Base-by-base conservation (phyloP, 1,140 invertebrate genomes). In the Teleogryllus occipitalis region DNA sequence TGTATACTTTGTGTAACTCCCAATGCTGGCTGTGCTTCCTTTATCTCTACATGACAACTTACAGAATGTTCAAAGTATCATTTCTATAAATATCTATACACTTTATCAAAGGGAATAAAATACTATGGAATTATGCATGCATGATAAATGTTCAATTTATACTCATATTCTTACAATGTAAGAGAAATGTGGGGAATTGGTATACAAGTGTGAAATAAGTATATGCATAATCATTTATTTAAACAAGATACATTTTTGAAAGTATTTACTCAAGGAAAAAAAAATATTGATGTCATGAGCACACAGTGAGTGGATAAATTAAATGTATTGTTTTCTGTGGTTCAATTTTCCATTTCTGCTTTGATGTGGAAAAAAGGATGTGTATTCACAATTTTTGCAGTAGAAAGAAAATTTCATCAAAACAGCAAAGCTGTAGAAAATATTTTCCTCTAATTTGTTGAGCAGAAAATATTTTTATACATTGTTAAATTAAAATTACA, bases 121-220 rank as follows among this genome's bases (percentile, higher is more conserved):
- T 65, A 65, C 54, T 65, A 65, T 39, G 27, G 27, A 39, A 65
- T 3, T 14, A 65, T 65, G 54, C 54, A 65, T 65, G 54, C 54
- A 65, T 18, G 27, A 65, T 65, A 18, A 65, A 65, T 65, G 54
- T 65, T 65, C 54, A 65, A 65, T 65, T 65, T 65, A 65, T 65
- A 65, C 54, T 65, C 54, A 65, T 18, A 65, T 65, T 65, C 54
- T 65, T 65, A 65, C 54, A 65, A 65, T 65, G 54, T 65, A 65
- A 65, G 54, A 65, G 54, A 65, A 65, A 65, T 14, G 18, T 14
- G 18, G 18, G 54, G 54, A 65, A 65, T 65, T 65, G 10, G 54
- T 65, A 65, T 14, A 65, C 2, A 65, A 65, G 54, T 65, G 18
- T 65, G 54, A 14, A 65, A 18, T 65, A 65, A 14, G 54, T 65